Conservation (phyloP, 2,888 invertebrate genomes). For the Acanthoscelides obtectus region DNA sequence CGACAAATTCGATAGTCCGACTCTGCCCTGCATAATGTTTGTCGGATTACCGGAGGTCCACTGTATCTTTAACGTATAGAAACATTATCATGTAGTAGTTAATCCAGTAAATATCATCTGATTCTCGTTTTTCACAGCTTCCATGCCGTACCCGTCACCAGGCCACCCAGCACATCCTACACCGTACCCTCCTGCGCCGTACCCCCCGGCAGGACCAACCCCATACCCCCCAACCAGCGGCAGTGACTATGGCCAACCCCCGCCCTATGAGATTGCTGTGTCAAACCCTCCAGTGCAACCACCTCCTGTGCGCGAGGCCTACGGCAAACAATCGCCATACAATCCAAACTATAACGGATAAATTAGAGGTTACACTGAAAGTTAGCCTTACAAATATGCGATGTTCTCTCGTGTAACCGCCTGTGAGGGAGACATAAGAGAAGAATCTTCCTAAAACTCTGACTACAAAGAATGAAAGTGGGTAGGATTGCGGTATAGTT, state of each 20-base stretch:
- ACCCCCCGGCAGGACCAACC: slow-evolving; percentile 9
- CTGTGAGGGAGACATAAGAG: too few relatives aligned
- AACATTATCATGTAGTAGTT: too few relatives aligned
- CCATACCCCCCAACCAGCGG: slow-evolving; percentile 16
- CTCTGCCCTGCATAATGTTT: too few relatives aligned
- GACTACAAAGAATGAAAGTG: too few relatives aligned
- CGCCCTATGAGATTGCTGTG: slow-evolving; percentile 23
- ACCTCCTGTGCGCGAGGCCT: slow-evolving; percentile 12
- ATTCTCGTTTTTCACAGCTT: neutral
- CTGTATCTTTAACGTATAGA: too few relatives aligned
- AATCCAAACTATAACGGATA: slow-evolving; percentile 16
- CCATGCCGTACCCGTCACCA: neutral
- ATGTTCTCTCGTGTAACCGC: too few relatives aligned
- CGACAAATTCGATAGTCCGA: too few relatives aligned
- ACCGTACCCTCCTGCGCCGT: slow-evolving; percentile 7
- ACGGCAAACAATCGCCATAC: slow-evolving; percentile 22
- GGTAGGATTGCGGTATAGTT: too few relatives aligned
- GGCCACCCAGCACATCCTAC: slow-evolving; percentile 1
- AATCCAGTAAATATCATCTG: neutral
- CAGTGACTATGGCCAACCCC: slow-evolving; percentile 17
- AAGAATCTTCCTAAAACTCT: too few relatives aligned
- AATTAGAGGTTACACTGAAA: too few relatives aligned
- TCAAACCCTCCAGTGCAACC: slow-evolving; percentile 16
- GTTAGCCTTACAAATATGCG: too few relatives aligned
- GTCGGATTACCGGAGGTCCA: too few relatives aligned